Evolutionary conservation across 2,888 invertebrate species (phyloP).

Genomic region (Hirtodrosophila histrioides): DNA sequence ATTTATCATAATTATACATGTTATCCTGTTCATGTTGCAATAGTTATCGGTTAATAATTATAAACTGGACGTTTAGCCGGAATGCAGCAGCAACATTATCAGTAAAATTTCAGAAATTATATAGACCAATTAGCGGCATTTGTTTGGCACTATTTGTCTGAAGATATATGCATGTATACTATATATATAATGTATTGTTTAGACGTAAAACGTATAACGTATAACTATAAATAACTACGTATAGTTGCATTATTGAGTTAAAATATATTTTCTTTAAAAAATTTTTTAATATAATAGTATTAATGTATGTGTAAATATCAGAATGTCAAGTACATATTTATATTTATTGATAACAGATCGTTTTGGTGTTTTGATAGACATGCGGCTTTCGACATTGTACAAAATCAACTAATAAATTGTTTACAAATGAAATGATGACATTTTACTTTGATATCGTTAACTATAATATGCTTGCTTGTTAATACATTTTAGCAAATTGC

Average conservation of each 20-base stretch:
- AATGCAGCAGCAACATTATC: slow-evolving; percentile 19
- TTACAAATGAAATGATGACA: slow-evolving; percentile 55
- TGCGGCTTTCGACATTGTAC: slow-evolving; percentile 64
- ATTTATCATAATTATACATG: slow-evolving; percentile 53
- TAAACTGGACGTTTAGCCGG: slow-evolving; percentile 24
- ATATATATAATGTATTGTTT: slow-evolving; percentile 21
- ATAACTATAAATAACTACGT: slow-evolving; percentile 30
- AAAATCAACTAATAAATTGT: slow-evolving; percentile 40
- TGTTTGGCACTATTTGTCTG: slow-evolving; percentile 55
- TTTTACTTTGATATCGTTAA: slow-evolving; percentile 68
- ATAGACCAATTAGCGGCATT: slow-evolving; percentile 36
- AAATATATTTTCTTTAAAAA: slow-evolving; percentile 70
- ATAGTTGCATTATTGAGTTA: slow-evolving; percentile 56
- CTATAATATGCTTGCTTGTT: slow-evolving; percentile 42
- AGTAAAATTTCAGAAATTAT: slow-evolving; percentile 30
- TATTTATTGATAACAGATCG: slow-evolving; percentile 74
- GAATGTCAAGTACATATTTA: slow-evolving; percentile 77
- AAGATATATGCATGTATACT: slow-evolving; percentile 41
- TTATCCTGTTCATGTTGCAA: slow-evolving; percentile 36
- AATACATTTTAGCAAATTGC: slow-evolving; percentile 56
- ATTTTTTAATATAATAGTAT: slow-evolving; percentile 72
- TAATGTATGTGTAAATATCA: slow-evolving; percentile 76
- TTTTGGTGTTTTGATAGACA: slow-evolving; percentile 76
- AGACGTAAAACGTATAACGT: slow-evolving; percentile 11
- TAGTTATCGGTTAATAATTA: slow-evolving; percentile 16